These are phyloP conservation scores for Rhyzopertha dominica DNA, from an alignment of 1,140 invertebrate genomes.

Conservation along the genomic window DNA sequence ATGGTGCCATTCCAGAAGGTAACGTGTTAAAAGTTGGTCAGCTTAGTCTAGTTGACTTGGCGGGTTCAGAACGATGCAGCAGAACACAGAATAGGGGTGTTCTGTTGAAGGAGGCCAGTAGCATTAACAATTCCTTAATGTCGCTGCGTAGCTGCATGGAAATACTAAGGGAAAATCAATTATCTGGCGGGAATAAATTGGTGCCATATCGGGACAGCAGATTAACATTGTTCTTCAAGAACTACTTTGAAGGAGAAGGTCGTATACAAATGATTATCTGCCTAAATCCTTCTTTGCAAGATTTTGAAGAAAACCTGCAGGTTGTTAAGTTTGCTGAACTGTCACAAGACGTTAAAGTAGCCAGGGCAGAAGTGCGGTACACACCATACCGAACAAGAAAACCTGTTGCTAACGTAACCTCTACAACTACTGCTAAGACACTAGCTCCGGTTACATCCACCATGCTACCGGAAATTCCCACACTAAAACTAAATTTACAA, in stretches of 20 bases:
- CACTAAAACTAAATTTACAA: too few species aligned
- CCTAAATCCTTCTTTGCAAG: slow-evolving; percentile 84
- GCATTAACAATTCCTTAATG: slow-evolving; percentile 87
- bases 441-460: too few species aligned
- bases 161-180: slow-evolving; percentile 85
- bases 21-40: slow-evolving; percentile 70
- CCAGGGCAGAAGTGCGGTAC: slow-evolving; percentile 54
- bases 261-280: slow-evolving; percentile 96
- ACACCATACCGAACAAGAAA: slow-evolving; percentile 66
- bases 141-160: slow-evolving; percentile 83
- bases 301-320: slow-evolving; percentile 93
- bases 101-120: slow-evolving; percentile 51
- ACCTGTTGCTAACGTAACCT: too few species aligned
- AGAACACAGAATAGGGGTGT: slow-evolving; percentile 71
- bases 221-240: slow-evolving; percentile 95
- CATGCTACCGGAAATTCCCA: too few species aligned
- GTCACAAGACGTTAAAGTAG: slow-evolving; percentile 87
- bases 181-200: slow-evolving; percentile 57
- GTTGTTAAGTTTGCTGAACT: slow-evolving; percentile 96
- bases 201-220: slow-evolving; percentile 95
- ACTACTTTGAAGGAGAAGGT: slow-evolving; percentile 96
- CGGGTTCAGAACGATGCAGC: slow-evolving; percentile 86
- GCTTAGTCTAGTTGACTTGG: slow-evolving; percentile 89
- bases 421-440: too few species aligned
- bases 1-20: slow-evolving; percentile 61